phyloP scores from a whole-genome alignment of 2,888 invertebrate genomes.

The Osedax fenrisi region DNA sequence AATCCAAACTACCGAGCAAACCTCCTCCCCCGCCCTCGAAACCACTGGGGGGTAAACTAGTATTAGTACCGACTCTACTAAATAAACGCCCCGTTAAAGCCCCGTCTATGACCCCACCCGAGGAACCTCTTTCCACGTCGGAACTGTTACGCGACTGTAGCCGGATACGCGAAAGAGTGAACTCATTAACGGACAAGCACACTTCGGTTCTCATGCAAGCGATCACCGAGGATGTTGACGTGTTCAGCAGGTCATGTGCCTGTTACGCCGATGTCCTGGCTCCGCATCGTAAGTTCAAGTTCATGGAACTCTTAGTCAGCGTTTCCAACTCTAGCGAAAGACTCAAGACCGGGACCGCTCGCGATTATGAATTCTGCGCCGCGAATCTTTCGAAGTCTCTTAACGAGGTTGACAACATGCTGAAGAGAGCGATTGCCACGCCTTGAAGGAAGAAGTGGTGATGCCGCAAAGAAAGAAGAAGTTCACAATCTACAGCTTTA shows the following conservation, averaged over 20 bases:
- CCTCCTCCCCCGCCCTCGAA: background rate
- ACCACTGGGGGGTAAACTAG: background rate
- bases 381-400: background rate
- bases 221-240: slow-evolving; percentile 66
- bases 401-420: background rate
- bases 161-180: background rate
- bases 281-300: slow-evolving; percentile 75
- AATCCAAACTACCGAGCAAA: background rate
- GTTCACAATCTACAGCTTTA: no score
- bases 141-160: background rate
- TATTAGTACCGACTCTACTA: background rate
- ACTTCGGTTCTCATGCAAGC: slow-evolving; percentile 64
- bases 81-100: background rate
- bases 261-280: slow-evolving; percentile 72
- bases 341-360: slow-evolving; percentile 42
- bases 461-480: no score
- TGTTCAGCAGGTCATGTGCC: slow-evolving; percentile 63
- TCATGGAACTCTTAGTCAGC: slow-evolving; percentile 55
- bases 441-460: no score
- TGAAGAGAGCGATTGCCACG: background rate
- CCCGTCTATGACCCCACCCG: background rate
- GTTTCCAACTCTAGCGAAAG: slow-evolving; percentile 35
- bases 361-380: slow-evolving; percentile 6
- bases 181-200: slow-evolving; percentile 39
- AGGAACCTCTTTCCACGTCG: background rate